Base-by-base conservation (phyloP, 1,140 invertebrate genomes). In the Tetragonula clypearis region DNA sequence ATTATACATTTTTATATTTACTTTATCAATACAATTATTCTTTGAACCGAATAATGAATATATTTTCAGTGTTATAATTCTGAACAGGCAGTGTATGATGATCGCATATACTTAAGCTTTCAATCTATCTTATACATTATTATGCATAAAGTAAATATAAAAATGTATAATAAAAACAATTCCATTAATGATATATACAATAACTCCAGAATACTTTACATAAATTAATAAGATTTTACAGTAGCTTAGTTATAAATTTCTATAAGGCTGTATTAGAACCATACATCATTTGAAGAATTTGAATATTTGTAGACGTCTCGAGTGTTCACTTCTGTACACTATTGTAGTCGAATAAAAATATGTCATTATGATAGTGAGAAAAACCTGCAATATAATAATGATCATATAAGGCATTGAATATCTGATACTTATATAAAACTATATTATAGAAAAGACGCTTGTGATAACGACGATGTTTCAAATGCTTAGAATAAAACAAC, bases 331-430 rank as follows among this genome's bases (percentile, higher is more conserved):
- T 87, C 68, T 55, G 60, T 85, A 17, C 55, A 55, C 21, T 79
- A 87, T 49, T 65, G 66, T 62, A 83, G 53, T 83, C 72, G 79
- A 65, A 84, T 75, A 79, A 84, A 87, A 86, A 75, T 65, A 66
- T 69, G 35, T 87, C 79, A 79, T 82, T 91, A 89, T 65, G 89
- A 89, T 65, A 86, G 79, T 69, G 87, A 82, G 77, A 91, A 91
- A 91, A 92, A 92, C 88, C 90, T 92, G 88, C 82, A 91, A 92
- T 91, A 86, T 91, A 87, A 84, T 82, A 92, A 90, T 71, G 79
- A 88, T 86, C 56, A 80, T 76, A 49, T 82, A 88, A 90, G 68
- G 72, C 65, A 86, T 65, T 58, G 74, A 19, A 81, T 41, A 41
- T 35, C 58, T 21, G 35, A 49, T 23, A 53, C 53, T 58, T 60